Evolutionary conservation across 2,113 vertebrate species (phyloP), one percentile per base, ranked within the genome.

Genomic region (Eurystomus gularis): DNA sequence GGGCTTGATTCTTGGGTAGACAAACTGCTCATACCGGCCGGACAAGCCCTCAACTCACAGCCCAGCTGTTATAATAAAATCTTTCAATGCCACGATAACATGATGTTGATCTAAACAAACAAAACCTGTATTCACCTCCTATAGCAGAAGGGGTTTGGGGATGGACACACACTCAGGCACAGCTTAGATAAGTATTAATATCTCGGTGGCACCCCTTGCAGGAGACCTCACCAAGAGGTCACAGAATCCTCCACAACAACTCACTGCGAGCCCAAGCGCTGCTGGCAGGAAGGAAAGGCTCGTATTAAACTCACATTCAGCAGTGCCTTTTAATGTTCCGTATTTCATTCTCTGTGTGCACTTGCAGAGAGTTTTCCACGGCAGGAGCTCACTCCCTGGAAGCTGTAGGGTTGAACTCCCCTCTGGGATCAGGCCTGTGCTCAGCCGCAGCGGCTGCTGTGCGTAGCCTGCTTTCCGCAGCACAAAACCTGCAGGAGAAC

Each of bases 281-380:
- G 44, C 62, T 70, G 40, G 90, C 40, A 88, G 62, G 49, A 54
- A 82, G 70, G 51, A 33, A 37, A 69, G 31, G 54, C n/a, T 72
- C 3, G 35, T 26, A 49, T 29, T 66, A 7, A 68, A 37, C 44
- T 55, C 62, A 5, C 9, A 1, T 64, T 48, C 61, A 46, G 54
- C 2, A 19, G 51, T 0, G 3, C 49, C 2, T 57, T 77, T n/a
- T 2, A 9, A 33, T 11, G 33, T 4, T 64, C 13, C 4, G 0
- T 39, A 29, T 71, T 52, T 48, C 42, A 23, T 65, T 40, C 57
- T 20, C 17, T 2, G 35, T 1, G 1, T 3, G 40, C 17, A 14
- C 17, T 52, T 33, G 40, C 65, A 73, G 65, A n/a, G 49, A 8
- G 17, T 6, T 21, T 13, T 24, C 64, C 24, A 6, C 3, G 57